Conservation (phyloP, 1,140 invertebrate genomes). For the Meteorus sp. region DNA sequence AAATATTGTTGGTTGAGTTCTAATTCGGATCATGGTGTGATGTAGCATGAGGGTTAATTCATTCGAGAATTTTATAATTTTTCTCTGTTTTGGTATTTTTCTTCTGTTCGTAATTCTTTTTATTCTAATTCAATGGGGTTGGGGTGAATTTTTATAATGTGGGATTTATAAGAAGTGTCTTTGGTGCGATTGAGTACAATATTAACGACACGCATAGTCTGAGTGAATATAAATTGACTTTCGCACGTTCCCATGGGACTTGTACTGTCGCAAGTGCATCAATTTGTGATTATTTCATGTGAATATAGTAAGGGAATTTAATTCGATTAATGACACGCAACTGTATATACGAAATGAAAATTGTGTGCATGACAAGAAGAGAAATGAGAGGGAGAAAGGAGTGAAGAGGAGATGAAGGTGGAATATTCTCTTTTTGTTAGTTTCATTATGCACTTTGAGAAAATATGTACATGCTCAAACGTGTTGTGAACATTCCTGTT, state of each 20-base stretch:
- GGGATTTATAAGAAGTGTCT: too few relatives aligned
- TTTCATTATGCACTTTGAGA: too few relatives aligned
- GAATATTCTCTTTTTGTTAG: too few relatives aligned
- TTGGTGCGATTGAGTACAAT: not conserved
- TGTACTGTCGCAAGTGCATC: not conserved
- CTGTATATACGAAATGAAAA: not conserved
- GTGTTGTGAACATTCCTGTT: not conserved
- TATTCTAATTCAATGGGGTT: too few relatives aligned
- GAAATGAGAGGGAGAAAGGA: too few relatives aligned
- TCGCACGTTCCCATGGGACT: not conserved
- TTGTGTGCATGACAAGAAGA: not conserved
- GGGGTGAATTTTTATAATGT: too few relatives aligned
- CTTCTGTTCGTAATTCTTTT: too few relatives aligned
- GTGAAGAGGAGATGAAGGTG: too few relatives aligned
- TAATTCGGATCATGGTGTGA: too few relatives aligned
- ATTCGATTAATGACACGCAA: conserved; percentile 26
- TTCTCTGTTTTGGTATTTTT: too few relatives aligned
- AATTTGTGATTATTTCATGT: conserved; percentile 24
- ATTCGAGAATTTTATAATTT: too few relatives aligned
- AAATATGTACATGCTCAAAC: not conserved
- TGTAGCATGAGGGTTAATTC: too few relatives aligned
- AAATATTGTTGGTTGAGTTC: not conserved
- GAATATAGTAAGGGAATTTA: conserved; percentile 11
- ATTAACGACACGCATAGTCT: not conserved
- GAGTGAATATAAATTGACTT: not conserved